Evolutionary conservation across 2,113 vertebrate species (phyloP), one percentile per base, ranked within the genome.

Genomic region (Sterrhoptilus dennistouni): DNA sequence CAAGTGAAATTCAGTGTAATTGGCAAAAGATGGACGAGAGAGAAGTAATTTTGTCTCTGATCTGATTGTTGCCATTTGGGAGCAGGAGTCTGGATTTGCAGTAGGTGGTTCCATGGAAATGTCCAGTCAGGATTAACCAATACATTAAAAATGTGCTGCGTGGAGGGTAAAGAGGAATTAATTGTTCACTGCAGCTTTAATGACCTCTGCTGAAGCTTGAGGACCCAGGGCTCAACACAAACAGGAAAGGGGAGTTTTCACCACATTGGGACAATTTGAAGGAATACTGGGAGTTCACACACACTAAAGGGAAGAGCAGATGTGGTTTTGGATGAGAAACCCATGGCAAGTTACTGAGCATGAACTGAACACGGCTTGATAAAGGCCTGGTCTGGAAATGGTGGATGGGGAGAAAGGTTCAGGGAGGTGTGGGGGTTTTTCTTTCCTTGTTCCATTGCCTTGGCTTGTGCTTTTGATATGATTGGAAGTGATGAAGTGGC

Each of bases 271-370:
- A 47, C 11, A 1, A 2, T 81, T 77, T 31, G 60, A 45, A 50
- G 14, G 15, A 4, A 12, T 38, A 3, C 0, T 57, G 40, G 28
- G 60, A 50, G 17, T 17, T 56, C 23, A 25, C 12, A 4, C 8
- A 25, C 5, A 8, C 29, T 50, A 3, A 50, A n/a, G 40, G 44
- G 49, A 31, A 11, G 33, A 69, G 21, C 18, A 40, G 59, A 29
- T 33, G 13, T 11, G 7, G 14, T 35, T 63, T 53, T 23, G 44
- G 49, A 72, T 35, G 38, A 76, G n/a, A 25, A 69, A 47, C 14
- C 29, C 21, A 7, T 27, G 23, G 13, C 15, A 49, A 42, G 33
- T 45, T 69, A 36, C 22, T 2, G 8, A 77, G 83, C 12, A 31
- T 27, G 36, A 76, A 28, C 21, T 47, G 49, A 20, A 4, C 8